Evolutionary conservation across 1,140 invertebrate genomes (phyloP).

Genomic region (Galleria mellonella): DNA sequence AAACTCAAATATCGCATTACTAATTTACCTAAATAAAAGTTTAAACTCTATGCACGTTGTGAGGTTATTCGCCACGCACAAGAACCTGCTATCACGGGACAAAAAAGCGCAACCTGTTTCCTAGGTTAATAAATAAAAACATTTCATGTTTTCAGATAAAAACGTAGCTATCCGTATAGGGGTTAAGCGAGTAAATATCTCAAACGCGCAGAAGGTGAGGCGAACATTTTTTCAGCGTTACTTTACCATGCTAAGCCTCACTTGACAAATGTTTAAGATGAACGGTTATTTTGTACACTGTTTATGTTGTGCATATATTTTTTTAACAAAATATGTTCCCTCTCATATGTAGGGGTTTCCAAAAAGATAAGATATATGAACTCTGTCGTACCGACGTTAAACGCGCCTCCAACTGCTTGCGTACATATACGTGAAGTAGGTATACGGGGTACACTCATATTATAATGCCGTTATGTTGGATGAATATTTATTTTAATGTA

Average conservation of each 20-base stretch:
- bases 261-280: constrained; percentile 68
- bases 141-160: constrained; percentile 4
- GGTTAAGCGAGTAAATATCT: constrained; percentile 39
- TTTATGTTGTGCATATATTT: constrained; percentile 48
- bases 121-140: constrained; percentile 4
- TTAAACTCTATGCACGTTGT: too few relatives aligned
- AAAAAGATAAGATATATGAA: constrained; percentile 35
- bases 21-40: too few relatives aligned
- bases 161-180: constrained; percentile 13
- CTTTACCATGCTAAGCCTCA: constrained; percentile 63
- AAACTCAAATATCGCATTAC: too few relatives aligned
- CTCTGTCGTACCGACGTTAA: background rate
- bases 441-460: too few relatives aligned
- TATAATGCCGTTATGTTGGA: too few relatives aligned
- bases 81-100: background rate
- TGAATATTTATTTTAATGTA: too few relatives aligned
- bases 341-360: constrained; percentile 24
- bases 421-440: too few relatives aligned
- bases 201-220: constrained; percentile 25
- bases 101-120: constrained; percentile 2
- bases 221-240: constrained; percentile 40
- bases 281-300: constrained; percentile 62
- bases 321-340: constrained; percentile 40
- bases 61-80: too few relatives aligned
- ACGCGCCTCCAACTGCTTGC: constrained; percentile 6